Evolutionary conservation across 2,113 vertebrate species (phyloP), one percentile per base, ranked within the genome.

Genomic region (Polyodon spathula): DNA sequence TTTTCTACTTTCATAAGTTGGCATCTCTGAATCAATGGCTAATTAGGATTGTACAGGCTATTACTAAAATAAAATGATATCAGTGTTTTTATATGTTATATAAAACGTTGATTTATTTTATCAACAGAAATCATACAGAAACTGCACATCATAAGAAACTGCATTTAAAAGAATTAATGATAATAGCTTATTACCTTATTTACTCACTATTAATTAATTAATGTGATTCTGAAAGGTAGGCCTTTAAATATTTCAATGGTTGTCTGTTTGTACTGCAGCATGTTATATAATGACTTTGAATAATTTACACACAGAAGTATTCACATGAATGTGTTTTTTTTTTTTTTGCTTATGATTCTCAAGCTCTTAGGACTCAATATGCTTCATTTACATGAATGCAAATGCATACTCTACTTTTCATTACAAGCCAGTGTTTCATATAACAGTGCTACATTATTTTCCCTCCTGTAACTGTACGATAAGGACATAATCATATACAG

Each of bases 271-370:
- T 54, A 61, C 59, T 56, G 42, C 53, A n/a, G 57, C 40, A 46
- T 54, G 40, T 65, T 65, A 65, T 40, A 56, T 60, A 65, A 65
- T 52, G 7, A 58, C 37, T 27, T 43, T 65, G 59, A 65, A 65
- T 66, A 56, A 66, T 66, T 61, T 66, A 61, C 53, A 41, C 43
- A 43, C 6, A 15, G 39, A 17, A 7, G 37, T 66, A 37, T 61
- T 59, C 27, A 44, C 48, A 52, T 46, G 37, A n/a, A 40, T 44
- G 38, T 56, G 9, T 48, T 56, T 41, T 54, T n/a, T 51, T 40
- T 17, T 40, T n/a, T 12, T 40, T 44, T 41, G n/a, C n/a, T n/a
- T n/a, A n/a, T n/a, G n/a, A n/a, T n/a, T n/a, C n/a, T n/a, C 39
- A 66, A 37, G 56, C 54, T 50, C 48, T 37, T 43, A 37, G 44